Evolutionary conservation across 2,797 vertebrate species (phyloP), one percentile per base, ranked within the genome.

Genomic region (Synanceia verrucosa): DNA sequence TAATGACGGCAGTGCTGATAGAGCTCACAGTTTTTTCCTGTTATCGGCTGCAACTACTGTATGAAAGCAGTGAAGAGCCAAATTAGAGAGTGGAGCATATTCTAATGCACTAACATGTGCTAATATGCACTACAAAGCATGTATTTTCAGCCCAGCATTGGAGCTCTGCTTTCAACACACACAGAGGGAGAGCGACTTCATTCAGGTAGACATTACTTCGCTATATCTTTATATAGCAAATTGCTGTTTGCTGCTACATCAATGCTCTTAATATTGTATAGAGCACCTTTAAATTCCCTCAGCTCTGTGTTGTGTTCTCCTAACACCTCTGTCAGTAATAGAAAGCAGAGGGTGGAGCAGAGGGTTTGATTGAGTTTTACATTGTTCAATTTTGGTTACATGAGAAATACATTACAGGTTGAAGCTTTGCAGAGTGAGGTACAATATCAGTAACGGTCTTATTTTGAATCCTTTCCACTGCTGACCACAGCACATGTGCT

Each of bases 341-440:
- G 53, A 74, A 79, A 84, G n/a, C n/a, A n/a, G 79, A 58, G 57
- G 39, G 44, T 26, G 51, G 28, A 73, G 55, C 33, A 52, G 46
- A 57, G 12, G 13, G 41, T 47, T 63, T 44, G 44, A 62, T 78
- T 70, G 26, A 31, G 65, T 65, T 78, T 68, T 46, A 68, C 47
- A 21, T 58, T 58, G 60, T 53, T 80, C 31, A 23, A 61, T 71
- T 67, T 59, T 37, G 31, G 51, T 70, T 66, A 69, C 79, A 78
- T 65, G n/a, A 65, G 60, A 62, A 67, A 76, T 78, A 58, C 72
- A 78, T 53, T 77, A 37, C 56, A 73, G 69, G 26, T 76, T 69
- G 21, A 50, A 28, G 56, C 50, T 78, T 58, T 76, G 39, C 55
- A 65, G 69, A 71, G 37, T 7, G 58, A 3, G 31, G 64, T 16